Base-by-base conservation (phyloP, 2,113 vertebrate species). In the Acrocephalus kingi region DNA sequence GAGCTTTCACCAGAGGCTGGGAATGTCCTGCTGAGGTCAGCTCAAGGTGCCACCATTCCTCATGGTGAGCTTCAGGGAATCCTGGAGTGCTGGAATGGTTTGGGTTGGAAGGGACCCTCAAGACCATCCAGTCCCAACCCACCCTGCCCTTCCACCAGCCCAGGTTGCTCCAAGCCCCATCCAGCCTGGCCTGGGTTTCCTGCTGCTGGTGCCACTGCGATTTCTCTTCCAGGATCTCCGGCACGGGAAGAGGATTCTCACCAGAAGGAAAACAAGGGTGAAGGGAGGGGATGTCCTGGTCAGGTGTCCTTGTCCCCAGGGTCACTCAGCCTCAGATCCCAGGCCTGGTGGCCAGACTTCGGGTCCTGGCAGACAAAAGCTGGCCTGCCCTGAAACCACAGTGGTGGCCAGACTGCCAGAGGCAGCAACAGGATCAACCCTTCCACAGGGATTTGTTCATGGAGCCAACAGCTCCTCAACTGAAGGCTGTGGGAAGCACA, bases 201-300 rank as follows among this genome's bases (percentile, higher is more conserved):
- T 27, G 37, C 25, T 72, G 66, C 55, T 81, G 2, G 0, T 14
- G 17, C 13, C 2, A 2, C 41, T 35, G 23, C 5, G 35, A 1
- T 15, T 52, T 13, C 37, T 37, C 31, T 49, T 58, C 85, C 62
- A 56, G 61, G 56, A 37, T 11, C 24, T 25, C 48, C 1, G 1
- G 21, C 5, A 1, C 4, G 24, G 63, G 52, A 49, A 15, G 54
- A 28, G 37, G 37, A 33, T 66, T 69, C 61, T 64, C 80, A 63
- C 8, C 31, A 27, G 22, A 13, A 21, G 10, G 14, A 58, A 48
- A 31, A 45, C 17, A 28, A 69, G 12, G 13, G 6, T 5, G 25
- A 37, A 52, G 39, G 25, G 43, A 14, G 24, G 48, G 35, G 18
- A 18, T 35, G 35, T 56, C 35, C 61, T 66, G 71, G 35, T 35